Conservation (phyloP, 2,888 invertebrate genomes). For the Drosophila meridionalis region DNA sequence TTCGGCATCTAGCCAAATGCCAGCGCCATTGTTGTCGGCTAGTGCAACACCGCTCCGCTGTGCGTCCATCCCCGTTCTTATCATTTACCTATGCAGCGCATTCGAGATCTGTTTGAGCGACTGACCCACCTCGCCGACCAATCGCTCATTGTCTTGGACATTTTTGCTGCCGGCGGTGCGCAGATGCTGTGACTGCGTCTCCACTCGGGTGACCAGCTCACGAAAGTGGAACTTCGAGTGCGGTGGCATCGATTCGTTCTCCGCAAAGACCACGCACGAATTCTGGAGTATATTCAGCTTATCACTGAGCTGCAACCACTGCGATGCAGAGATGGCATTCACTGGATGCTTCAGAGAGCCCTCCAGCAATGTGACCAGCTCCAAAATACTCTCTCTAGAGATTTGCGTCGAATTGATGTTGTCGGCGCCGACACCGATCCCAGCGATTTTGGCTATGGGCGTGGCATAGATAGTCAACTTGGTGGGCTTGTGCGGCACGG, state of each 20-base stretch:
- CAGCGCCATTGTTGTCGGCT: conserved; percentile 59
- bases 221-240: conserved; percentile 95
- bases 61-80: conserved; percentile 82
- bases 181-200: conserved; percentile 89
- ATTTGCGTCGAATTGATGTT: conserved; percentile 86
- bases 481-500: conserved; percentile 89
- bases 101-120: conserved; percentile 85
- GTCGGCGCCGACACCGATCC: conserved; percentile 61
- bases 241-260: conserved; percentile 91
- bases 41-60: conserved; percentile 41
- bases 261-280: conserved; percentile 93
- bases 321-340: conserved; percentile 86
- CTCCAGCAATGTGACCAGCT: conserved; percentile 89
- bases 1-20: conserved; percentile 82
- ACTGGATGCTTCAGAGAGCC: conserved; percentile 87
- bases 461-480: conserved; percentile 91
- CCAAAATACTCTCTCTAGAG: conserved; percentile 87
- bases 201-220: conserved; percentile 89
- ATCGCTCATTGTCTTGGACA: conserved; percentile 88
- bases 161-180: conserved; percentile 90
- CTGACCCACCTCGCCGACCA: conserved; percentile 88
- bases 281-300: conserved; percentile 93
- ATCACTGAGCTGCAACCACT: conserved; percentile 92
- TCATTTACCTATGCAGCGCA: conserved; percentile 85
- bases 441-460: conserved; percentile 86